A percentile compares a stretch with the other conserved stretches of the same genome.
phyloP scores from a whole-genome alignment of 2,797 vertebrate genomes.

The Sebastes iracundus region DNA sequence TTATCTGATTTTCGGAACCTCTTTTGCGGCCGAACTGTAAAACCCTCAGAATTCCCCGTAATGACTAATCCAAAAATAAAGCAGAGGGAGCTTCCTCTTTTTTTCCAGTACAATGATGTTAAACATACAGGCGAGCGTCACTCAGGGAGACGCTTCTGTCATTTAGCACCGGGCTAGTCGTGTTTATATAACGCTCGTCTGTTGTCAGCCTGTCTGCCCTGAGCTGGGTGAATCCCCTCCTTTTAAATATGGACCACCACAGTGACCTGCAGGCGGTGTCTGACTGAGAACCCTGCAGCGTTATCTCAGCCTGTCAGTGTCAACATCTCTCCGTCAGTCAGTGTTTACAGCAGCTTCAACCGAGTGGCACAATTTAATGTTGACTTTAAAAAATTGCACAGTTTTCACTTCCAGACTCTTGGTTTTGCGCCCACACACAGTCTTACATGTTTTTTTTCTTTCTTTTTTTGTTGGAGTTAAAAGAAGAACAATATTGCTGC shows the following conservation, averaged over 20 bases:
- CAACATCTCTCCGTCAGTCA: background rate
- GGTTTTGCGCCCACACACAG: conserved; percentile 8
- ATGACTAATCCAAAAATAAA: conserved; percentile 38
- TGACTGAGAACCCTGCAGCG: conserved; percentile 22
- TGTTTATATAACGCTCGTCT: conserved; percentile 20
- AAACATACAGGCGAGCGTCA: background rate
- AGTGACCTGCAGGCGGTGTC: background rate
- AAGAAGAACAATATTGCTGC: conserved; percentile 24
- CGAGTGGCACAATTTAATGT: conserved; percentile 6
- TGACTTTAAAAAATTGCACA: conserved; percentile 1
- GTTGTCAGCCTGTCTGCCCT: conserved; percentile 4
- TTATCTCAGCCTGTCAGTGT: conserved; percentile 30
- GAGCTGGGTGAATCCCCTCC: conserved; percentile 11
- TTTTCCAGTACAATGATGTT: background rate
- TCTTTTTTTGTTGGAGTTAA: background rate
- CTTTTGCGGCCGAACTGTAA: conserved; percentile 22
- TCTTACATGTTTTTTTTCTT: background rate
- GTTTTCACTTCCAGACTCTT: conserved; percentile 26
- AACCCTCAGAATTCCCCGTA: conserved; percentile 54
- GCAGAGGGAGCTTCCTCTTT: conserved; percentile 41
- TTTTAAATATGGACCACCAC: conserved; percentile 21
- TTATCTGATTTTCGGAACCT: conserved; percentile 41
- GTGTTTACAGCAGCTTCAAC: background rate
- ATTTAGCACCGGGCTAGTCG: background rate
- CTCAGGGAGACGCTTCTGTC: background rate